Percentiles rank a stretch among this genome's conserved stretches.
These are phyloP conservation scores for Ptychoptera albimana DNA, from an alignment of 2,888 invertebrate species.

Conservation along the genomic window DNA sequence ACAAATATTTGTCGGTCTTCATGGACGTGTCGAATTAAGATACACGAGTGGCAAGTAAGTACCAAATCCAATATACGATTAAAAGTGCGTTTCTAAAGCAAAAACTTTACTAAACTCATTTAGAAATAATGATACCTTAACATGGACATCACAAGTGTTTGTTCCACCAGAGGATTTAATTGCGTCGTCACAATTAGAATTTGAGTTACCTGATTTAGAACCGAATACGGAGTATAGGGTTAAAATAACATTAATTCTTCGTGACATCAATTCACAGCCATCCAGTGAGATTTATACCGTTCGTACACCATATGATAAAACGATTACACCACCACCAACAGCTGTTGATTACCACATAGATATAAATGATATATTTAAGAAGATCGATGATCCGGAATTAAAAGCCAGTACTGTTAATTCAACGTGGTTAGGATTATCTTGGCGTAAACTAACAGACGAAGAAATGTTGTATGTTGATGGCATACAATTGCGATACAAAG, in stretches of 20 bases:
- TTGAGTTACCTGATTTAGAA: conserved; percentile 58
- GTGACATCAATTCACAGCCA: conserved; percentile 61
- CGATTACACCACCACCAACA: conserved; percentile 37
- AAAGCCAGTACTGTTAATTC: conserved; percentile 59
- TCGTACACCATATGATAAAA: conserved; percentile 41
- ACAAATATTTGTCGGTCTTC: conserved; percentile 63
- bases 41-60: conserved; percentile 59
- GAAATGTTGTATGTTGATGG: conserved; percentile 77
- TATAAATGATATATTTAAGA: conserved; percentile 30
- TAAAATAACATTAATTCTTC: conserved; percentile 60
- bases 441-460: conserved; percentile 67
- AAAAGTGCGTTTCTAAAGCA: too few species aligned
- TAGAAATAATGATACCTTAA: conserved; percentile 48
- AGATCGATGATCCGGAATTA: conserved; percentile 54
- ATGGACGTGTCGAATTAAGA: conserved; percentile 73
- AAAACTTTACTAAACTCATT: too few species aligned
- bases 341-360: conserved; percentile 26
- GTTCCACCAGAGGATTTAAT: conserved; percentile 76
- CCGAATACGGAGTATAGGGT: conserved; percentile 71
- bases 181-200: conserved; percentile 71
- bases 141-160: conserved; percentile 73
- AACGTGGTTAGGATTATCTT: conserved; percentile 59
- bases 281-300: conserved; percentile 62
- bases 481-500: conserved; percentile 71
- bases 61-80: conserved; percentile 21